Base-by-base conservation (phyloP, 2,888 invertebrate species). In the Gari tellinella region DNA sequence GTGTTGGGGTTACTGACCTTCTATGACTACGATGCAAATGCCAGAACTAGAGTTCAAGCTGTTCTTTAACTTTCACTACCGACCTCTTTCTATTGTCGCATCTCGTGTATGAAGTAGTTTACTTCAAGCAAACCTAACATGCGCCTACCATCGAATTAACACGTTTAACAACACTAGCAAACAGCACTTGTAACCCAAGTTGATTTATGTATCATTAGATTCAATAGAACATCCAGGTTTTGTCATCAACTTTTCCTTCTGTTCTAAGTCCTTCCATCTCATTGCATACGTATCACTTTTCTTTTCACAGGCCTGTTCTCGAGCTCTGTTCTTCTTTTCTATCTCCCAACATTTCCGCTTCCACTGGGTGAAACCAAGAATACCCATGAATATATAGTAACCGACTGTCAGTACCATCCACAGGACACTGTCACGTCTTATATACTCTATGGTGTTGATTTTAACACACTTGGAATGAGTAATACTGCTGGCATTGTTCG, bases 331-430 rank as follows among this genome's bases (percentile, higher is more conserved):
- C 21, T 51, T 49, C 19, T 46, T 64, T 12, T 56, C 40, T n/a
- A 74, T 56, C 23, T 52, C 49, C 56, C 67, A 72, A 17, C 61
- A 43, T 45, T 72, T 63, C 15, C 76, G 48, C 31, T 78, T 72
- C 82, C 84, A 84, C 25, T 75, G 74, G 4, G 78, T 62, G 43
- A 76, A 82, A 2, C 82, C 82, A 12, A 80, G 45, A 2, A 67
- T 17, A 10, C 62, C 68, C 78, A 81, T 80, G 19, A 76, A 62
- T 4, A 57, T 21, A 45, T 81, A 58, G 45, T 82, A 82, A n/a
- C 82, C 80, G 1, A 81, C 25, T 0, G 78, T 68, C 25, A 82
- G 40, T 0, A 74, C 21, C 63, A 81, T 52, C 3, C 73, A 68
- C 4, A 82, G n/a, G 7, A 82, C 52, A 60, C 82, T 82, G 57